Evolutionary conservation across 2,113 vertebrate genomes (phyloP).

Genomic region (Rhinolophus sinicus): DNA sequence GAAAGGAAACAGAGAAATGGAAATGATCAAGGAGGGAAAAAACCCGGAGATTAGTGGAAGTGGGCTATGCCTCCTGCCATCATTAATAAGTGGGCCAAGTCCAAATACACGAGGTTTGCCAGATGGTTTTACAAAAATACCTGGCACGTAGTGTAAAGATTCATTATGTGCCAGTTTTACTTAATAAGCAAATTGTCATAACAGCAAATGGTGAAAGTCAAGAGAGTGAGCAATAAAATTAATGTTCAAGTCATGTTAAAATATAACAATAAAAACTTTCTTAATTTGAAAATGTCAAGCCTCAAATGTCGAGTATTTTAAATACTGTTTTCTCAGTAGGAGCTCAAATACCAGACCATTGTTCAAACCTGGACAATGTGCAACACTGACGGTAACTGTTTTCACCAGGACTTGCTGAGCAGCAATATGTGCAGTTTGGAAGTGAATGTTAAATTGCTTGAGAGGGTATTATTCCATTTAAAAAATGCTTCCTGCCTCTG

Average conservation of each 20-base stretch:
- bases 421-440: background rate
- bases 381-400: background rate
- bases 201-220: conserved; percentile 1
- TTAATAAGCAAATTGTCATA: conserved; percentile 33
- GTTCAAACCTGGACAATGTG: background rate
- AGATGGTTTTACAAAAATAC: conserved; percentile 15
- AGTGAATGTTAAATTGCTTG: background rate
- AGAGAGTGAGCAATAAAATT: background rate
- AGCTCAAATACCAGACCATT: background rate
- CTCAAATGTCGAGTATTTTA: background rate
- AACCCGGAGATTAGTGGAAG: background rate
- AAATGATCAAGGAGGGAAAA: background rate
- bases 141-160: background rate
- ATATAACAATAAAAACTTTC: background rate
- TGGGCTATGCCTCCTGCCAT: background rate
- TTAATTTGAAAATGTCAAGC: background rate
- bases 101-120: background rate
- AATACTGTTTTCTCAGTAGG: background rate
- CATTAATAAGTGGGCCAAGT: background rate
- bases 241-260: background rate
- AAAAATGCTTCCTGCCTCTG: background rate
- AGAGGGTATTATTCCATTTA: background rate
- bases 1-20: background rate
- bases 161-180: background rate
- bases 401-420: background rate